Evolutionary conservation across 2,888 invertebrate genomes (phyloP).

Genomic region (Baronia brevicornis): DNA sequence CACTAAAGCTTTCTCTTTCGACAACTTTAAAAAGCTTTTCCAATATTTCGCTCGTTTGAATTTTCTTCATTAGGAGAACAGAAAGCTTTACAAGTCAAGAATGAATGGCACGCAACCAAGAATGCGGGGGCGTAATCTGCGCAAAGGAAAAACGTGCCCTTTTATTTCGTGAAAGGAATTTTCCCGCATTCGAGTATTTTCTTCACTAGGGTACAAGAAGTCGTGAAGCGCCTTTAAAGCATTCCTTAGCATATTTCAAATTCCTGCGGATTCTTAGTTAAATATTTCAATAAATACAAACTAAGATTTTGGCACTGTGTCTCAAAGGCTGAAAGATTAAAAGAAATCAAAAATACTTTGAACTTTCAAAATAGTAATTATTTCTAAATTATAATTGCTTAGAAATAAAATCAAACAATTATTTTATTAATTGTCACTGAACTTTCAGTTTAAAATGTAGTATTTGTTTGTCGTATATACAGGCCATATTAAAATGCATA

Average conservation of each 20-base stretch:
- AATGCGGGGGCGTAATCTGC: slow-evolving; percentile 22
- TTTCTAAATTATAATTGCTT: too few species aligned
- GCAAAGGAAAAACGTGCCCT: slow-evolving; percentile 25
- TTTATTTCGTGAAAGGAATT: slow-evolving; percentile 59
- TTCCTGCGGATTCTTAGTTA: slow-evolving; percentile 15
- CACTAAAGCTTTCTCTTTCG: slow-evolving; percentile 36
- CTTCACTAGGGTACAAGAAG: slow-evolving; percentile 50
- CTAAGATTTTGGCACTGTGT: too few species aligned
- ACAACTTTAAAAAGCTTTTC: slow-evolving; percentile 53
- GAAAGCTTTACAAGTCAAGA: slow-evolving; percentile 34
- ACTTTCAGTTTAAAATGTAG: too few species aligned
- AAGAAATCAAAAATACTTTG: too few species aligned
- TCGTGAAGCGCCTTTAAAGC: slow-evolving; percentile 28
- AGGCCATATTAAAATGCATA: too few species aligned
- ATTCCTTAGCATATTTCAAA: slow-evolving; percentile 35
- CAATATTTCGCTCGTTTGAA: slow-evolving; percentile 62
- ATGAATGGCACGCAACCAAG: slow-evolving; percentile 46
- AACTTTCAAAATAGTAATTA: too few species aligned
- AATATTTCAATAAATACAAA: too few species aligned
- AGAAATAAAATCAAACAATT: too few species aligned
- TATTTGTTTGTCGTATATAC: too few species aligned
- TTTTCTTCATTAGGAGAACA: slow-evolving; percentile 59
- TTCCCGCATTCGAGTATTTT: slow-evolving; percentile 74
- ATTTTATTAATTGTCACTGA: too few species aligned
- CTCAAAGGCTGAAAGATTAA: too few species aligned